Evolutionary conservation across 2,888 invertebrate genomes (phyloP).

Genomic region (Drosophila diplacantha): DNA sequence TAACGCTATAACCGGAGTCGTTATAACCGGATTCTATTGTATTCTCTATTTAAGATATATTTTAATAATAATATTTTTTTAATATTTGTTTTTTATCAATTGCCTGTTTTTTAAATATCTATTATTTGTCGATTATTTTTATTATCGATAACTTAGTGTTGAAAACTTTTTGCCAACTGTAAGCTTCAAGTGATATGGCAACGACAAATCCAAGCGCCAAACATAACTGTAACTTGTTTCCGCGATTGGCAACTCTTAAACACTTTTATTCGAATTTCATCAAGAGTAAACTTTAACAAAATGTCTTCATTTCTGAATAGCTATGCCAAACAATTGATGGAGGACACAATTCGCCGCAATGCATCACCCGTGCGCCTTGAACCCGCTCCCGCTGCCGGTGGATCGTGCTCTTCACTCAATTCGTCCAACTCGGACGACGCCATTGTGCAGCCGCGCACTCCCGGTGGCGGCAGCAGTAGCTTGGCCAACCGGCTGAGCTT

Average conservation of each 20-base stretch:
- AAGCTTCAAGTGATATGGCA: neutral
- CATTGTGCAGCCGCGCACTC: slow-evolving; percentile 71
- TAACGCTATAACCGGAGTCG: no score
- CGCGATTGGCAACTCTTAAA: slow-evolving; percentile 2
- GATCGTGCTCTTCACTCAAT: slow-evolving; percentile 88
- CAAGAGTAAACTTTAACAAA: neutral
- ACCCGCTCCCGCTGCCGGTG: slow-evolving; percentile 79
- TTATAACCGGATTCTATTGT: neutral
- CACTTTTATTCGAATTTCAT: neutral
- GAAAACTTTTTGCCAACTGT: neutral
- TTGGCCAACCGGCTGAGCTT: slow-evolving; percentile 75
- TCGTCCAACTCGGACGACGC: slow-evolving; percentile 83
- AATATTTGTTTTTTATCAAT: no score
- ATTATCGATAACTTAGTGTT: neutral
- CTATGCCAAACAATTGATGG: slow-evolving; percentile 94
- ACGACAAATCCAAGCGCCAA: neutral
- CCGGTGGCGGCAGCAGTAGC: slow-evolving; percentile 65
- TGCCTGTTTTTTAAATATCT: neutral
- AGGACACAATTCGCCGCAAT: slow-evolving; percentile 96
- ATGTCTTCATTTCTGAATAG: slow-evolving; percentile 78
- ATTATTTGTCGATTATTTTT: neutral
- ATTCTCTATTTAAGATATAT: neutral
- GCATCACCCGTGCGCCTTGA: slow-evolving; percentile 91
- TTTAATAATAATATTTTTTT: neutral
- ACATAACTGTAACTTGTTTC: neutral